Evolutionary conservation across 2,113 vertebrate species (phyloP).

Genomic region (western clawed frog (Xenopus tropicalis)): UCB_Xtro_10.0 CM004448.2:95454001-95454500

Average conservation of each 20-base stretch:
- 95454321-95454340: not conserved
- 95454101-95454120: too few relatives aligned
- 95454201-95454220: too few relatives aligned
- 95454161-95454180: too few relatives aligned
- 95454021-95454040: too few relatives aligned
- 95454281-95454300: slow-evolving; percentile 1
- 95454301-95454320: slow-evolving; percentile 10
- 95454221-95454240: too few relatives aligned
- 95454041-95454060: too few relatives aligned
- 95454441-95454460: slow-evolving; percentile 38
- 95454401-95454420: slow-evolving; percentile 29
- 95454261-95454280: slow-evolving; percentile 19
- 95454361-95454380: slow-evolving; percentile 38
- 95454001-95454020: too few relatives aligned
- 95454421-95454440: slow-evolving; percentile 28
- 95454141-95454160: too few relatives aligned
- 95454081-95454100: too few relatives aligned
- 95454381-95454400: not conserved
- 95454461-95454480: slow-evolving; percentile 39
- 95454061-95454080: too few relatives aligned
- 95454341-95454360: slow-evolving; percentile 26
- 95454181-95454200: too few relatives aligned
- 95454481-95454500: not conserved
- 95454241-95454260: slow-evolving; percentile 5
- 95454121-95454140: too few relatives aligned